A percentile compares a stretch with the other conserved stretches of the same genome.
phyloP scores from a whole-genome alignment of 2,888 invertebrate genomes.

The Homarus gammarus region DNA sequence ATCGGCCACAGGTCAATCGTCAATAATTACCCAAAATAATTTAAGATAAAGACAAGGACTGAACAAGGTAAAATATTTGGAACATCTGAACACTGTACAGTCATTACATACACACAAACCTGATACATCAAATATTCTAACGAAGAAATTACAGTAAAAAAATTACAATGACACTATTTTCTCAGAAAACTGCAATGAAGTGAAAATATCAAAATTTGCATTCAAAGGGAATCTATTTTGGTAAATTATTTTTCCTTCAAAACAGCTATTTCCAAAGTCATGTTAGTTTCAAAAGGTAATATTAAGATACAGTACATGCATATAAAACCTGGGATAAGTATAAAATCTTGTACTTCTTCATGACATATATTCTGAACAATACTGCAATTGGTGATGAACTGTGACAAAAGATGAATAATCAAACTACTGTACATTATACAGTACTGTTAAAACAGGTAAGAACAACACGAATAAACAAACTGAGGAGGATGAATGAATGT shows the following conservation, averaged over 20 bases:
- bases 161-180: no score
- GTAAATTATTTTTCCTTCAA: not conserved
- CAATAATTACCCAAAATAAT: not conserved
- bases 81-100: not conserved
- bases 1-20: no score
- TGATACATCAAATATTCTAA: not conserved
- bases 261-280: not conserved
- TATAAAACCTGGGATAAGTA: not conserved
- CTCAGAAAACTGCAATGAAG: not conserved
- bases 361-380: no score
- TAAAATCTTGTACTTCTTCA: no score
- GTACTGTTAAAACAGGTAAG: no score
- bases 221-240: not conserved
- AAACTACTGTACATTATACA: no score
- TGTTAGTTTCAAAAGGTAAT: not conserved
- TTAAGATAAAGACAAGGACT: not conserved
- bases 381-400: no score
- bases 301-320: not conserved
- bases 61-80: not conserved
- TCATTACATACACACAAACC: not conserved
- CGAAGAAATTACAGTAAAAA: not conserved
- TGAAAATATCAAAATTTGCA: not conserved
- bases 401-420: no score
- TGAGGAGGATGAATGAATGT: no score
- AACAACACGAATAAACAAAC: no score